These are phyloP conservation scores for Fukomys damarensis DNA, from an alignment of 2,113 vertebrate species.

Conservation along the genomic window DNA sequence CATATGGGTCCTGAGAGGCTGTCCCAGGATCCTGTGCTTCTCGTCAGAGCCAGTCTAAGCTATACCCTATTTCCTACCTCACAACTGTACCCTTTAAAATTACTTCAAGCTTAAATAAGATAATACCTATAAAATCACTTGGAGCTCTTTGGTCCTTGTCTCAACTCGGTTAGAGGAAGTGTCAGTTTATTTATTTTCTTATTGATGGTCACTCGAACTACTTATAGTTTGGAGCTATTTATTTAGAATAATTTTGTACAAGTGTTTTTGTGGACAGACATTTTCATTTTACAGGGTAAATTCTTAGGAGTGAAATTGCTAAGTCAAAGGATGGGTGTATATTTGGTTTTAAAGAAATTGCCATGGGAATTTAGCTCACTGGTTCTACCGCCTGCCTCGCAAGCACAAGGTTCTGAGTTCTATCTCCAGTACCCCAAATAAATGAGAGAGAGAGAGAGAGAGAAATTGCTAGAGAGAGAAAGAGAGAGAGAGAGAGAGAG, in stretches of 20 bases:
- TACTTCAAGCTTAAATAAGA: constrained; percentile 4
- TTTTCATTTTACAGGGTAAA: constrained; percentile 52
- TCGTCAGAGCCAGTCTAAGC: not conserved
- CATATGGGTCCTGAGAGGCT: not conserved
- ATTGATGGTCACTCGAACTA: not conserved
- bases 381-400: too few relatives aligned
- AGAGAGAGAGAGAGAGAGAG: too few relatives aligned
- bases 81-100: not conserved
- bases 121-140: constrained; percentile 27
- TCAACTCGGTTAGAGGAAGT: constrained; percentile 34
- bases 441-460: too few relatives aligned
- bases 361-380: too few relatives aligned
- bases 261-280: not conserved
- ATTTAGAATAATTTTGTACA: not conserved
- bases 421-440: too few relatives aligned
- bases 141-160: not conserved
- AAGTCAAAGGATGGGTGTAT: not conserved
- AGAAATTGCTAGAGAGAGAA: too few relatives aligned
- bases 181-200: not conserved
- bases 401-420: too few relatives aligned
- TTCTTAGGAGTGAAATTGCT: not conserved
- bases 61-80: not conserved
- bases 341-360: not conserved
- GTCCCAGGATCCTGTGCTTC: not conserved
- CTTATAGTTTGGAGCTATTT: constrained; percentile 12